Percentiles rank a stretch among this genome's conserved stretches.
Evolutionary conservation across 2,888 invertebrate genomes (phyloP).

Genomic region (Synanthedon tipuliformis): DNA sequence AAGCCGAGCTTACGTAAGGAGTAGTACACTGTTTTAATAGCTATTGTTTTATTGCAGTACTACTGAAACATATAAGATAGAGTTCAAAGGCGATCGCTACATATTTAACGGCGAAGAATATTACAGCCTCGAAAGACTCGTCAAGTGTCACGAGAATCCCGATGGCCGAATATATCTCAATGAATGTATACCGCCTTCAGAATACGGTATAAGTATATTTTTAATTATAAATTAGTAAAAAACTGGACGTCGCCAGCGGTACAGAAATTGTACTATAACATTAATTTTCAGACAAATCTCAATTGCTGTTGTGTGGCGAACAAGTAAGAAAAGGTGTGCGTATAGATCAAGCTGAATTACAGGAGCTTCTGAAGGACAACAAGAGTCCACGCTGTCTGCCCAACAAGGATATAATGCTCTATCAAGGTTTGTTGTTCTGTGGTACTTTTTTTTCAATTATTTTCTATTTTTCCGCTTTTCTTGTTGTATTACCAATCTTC

Average conservation of each 20-base stretch:
- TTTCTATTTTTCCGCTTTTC: no score
- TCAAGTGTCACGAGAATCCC: conserved; percentile 72
- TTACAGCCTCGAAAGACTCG: conserved; percentile 72
- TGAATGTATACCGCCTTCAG: conserved; percentile 87
- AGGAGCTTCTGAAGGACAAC: conserved; percentile 61
- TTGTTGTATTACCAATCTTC: no score
- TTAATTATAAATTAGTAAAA: not conserved
- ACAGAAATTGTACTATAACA: no score
- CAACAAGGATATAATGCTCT: conserved; percentile 76
- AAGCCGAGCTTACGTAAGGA: not conserved
- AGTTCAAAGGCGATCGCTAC: conserved; percentile 57
- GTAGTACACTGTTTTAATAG: no score
- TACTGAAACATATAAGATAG: conserved; percentile 78
- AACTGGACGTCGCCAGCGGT: not conserved
- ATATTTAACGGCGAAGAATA: conserved; percentile 73
- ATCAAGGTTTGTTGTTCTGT: conserved; percentile 61
- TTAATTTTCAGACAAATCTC: conserved; percentile 72
- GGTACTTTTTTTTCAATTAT: conserved; percentile 3
- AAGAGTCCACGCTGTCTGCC: conserved; percentile 77
- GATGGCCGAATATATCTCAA: conserved; percentile 73
- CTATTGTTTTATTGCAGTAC: conserved; percentile 42
- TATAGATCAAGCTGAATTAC: conserved; percentile 57
- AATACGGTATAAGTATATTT: conserved; percentile 76
- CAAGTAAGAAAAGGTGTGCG: conserved; percentile 69
- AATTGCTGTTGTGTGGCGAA: conserved; percentile 76